A percentile compares a stretch with the other conserved stretches of the same genome.
phyloP scores from a whole-genome alignment of 2,797 vertebrate genomes.

The Heliangelus exortis region DNA sequence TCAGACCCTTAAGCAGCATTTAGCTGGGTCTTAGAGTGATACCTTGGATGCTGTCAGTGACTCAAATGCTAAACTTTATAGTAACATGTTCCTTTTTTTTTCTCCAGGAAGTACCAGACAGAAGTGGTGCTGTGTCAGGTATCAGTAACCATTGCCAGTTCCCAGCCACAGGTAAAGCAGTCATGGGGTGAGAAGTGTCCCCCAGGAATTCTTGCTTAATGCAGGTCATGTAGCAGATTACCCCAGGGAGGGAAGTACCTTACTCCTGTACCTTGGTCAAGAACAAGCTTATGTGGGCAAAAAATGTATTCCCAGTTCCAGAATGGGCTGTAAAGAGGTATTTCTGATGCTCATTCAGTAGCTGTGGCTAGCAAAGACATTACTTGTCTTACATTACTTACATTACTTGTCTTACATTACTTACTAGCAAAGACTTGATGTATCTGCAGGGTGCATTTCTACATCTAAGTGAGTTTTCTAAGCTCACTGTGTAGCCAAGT shows the following conservation, averaged over 20 bases:
- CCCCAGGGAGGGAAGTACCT: neutral
- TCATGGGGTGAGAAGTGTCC: neutral
- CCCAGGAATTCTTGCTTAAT: neutral
- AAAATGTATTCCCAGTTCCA: neutral
- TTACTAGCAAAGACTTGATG: too few species aligned
- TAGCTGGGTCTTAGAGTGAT: neutral
- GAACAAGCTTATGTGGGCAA: neutral
- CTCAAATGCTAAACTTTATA: neutral
- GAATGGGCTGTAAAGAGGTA: neutral
- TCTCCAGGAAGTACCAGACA: neutral
- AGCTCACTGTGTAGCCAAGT: neutral
- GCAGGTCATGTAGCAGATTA: neutral
- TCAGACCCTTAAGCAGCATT: neutral
- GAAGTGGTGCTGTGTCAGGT: neutral
- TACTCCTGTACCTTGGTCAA: neutral
- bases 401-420: too few species aligned
- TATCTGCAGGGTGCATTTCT: neutral
- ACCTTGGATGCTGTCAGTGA: neutral
- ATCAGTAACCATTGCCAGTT: neutral
- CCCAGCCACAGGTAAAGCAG: neutral
- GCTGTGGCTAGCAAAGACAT: neutral
- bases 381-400: too few species aligned
- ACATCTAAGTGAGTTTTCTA: neutral
- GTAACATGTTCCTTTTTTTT: neutral
- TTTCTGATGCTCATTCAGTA: neutral